These are phyloP conservation scores for Sus cebifrons DNA, from an alignment of 2,797 vertebrate species.

Conservation along the genomic window DNA sequence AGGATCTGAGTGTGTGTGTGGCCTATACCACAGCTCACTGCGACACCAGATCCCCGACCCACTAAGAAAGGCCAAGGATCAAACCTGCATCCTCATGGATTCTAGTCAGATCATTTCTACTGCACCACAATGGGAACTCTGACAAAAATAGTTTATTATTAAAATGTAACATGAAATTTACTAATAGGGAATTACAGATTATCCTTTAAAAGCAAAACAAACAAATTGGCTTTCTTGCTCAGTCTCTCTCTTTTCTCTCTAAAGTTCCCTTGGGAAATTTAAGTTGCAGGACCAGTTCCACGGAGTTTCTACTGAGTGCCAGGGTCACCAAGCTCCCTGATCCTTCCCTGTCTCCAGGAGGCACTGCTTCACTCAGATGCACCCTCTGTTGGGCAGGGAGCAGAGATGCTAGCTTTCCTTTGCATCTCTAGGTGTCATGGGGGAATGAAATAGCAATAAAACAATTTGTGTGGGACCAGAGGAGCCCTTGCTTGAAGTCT, in stretches of 20 bases:
- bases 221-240: not conserved
- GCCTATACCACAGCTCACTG: too few species aligned
- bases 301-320: not conserved
- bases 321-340: not conserved
- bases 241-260: not conserved
- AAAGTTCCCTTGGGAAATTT: not conserved
- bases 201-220: not conserved
- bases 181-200: slow-evolving; percentile 18
- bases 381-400: not conserved
- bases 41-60: too few species aligned
- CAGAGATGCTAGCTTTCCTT: not conserved
- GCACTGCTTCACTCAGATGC: not conserved
- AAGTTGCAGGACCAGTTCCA: not conserved
- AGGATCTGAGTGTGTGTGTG: too few species aligned
- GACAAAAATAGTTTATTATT: slow-evolving; percentile 7
- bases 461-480: not conserved
- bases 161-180: slow-evolving; percentile 20
- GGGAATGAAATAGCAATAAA: not conserved
- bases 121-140: too few species aligned
- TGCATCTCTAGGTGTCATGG: not conserved
- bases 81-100: too few species aligned
- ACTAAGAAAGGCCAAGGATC: too few species aligned
- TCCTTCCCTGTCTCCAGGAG: not conserved
- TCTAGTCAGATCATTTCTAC: too few species aligned
- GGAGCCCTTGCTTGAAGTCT: slow-evolving; percentile 33